Evolutionary conservation across 1,140 invertebrate species (phyloP), one percentile per base, ranked within the genome.

Genomic region (Gonatopus flavifemur): DNA sequence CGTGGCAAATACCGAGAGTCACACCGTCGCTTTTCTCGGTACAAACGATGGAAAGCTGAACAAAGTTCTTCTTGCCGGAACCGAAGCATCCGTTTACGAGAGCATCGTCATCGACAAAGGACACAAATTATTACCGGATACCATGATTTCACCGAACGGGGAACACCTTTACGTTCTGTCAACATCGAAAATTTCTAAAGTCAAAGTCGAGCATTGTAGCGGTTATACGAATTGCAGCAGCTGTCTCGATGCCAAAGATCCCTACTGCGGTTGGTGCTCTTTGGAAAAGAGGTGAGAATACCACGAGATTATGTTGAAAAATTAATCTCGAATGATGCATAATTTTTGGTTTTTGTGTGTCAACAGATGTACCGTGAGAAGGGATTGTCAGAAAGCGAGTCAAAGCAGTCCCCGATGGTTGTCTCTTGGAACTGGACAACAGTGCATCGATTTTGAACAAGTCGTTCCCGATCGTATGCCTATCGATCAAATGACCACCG

Each of bases 191-290:
- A 86, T 98, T 52, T 84, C 89, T 1, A 96, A 96, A 82, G 83
- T 98, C 47, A 86, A 88, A 52, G 88, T 97, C n/a, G 91, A 98
- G 67, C 88, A 92, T 58, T 98, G 96, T 78, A 86, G 85, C 31
- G 86, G 86, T 62, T 93, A 94, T 70, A 87, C 84, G 2, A 94
- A 93, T 55, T 98, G 96, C 77, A 90, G 87, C 3, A 81, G 86
- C 10, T 98, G 96, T 76, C 81, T 97, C 7, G 90, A 90, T 67
- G 93, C 93, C 0, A 87, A 87, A 63, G 96, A 99, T 81, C 96
- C 96, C 2, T 96, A 97, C 68, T 99, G 96, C 79, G 95, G 95
- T 9, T 98, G 96, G 95, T 98, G 96, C 78, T 96, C 95, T 1
- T 75, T 98, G 47, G 94, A 98, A 73, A 96, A 95, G 79, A 84